phyloP scores from a whole-genome alignment of 2,113 vertebrate genomes.

The Corvus hawaiiensis region DNA sequence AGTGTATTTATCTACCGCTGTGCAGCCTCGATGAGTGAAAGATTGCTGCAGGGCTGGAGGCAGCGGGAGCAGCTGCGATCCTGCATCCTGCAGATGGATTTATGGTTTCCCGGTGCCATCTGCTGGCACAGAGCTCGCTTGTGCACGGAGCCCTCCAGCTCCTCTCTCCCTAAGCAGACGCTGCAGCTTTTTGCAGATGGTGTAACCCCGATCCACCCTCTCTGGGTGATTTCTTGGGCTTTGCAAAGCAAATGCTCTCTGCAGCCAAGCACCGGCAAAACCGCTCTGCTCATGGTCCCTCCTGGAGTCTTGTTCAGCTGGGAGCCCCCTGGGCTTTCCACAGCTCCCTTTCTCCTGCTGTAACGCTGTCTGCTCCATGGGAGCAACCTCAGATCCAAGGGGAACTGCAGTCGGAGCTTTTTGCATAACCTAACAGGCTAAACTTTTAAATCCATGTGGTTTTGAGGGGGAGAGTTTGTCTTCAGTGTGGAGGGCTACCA shows the following conservation, averaged over 20 bases:
- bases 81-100: neutral
- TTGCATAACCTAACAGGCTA: neutral
- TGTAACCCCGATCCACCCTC: neutral
- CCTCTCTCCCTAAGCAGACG: neutral
- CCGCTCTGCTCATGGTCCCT: neutral
- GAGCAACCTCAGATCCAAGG: neutral
- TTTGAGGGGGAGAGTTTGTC: neutral
- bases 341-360: neutral
- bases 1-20: rapidly evolving
- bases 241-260: neutral
- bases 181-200: neutral
- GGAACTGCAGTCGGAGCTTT: neutral
- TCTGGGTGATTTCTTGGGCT: neutral
- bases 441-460: neutral
- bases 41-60: neutral
- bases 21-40: neutral
- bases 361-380: neutral
- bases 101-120: slow-evolving; percentile 51
- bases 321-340: neutral
- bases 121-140: neutral
- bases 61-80: neutral
- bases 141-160: neutral
- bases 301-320: neutral
- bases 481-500: neutral
- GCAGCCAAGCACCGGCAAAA: neutral